Evolutionary conservation across 2,888 invertebrate species (phyloP).

Genomic region (Drosophila mayaguana): DNA sequence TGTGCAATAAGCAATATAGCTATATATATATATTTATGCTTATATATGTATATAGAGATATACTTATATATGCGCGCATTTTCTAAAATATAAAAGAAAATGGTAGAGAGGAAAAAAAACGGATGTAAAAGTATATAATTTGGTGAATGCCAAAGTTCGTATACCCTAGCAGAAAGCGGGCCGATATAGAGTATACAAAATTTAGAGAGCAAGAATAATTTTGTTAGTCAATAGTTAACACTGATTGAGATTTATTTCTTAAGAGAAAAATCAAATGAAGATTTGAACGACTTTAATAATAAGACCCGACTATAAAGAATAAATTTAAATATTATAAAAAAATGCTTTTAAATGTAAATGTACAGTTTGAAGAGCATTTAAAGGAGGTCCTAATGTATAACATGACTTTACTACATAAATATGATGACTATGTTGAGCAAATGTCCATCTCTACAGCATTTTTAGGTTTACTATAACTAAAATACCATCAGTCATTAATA

Average conservation of each 20-base stretch:
- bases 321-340: too few relatives aligned
- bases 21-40: constrained; percentile 4
- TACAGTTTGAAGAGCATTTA: too few relatives aligned
- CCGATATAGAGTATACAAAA: too few relatives aligned
- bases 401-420: too few relatives aligned
- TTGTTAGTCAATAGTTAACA: too few relatives aligned
- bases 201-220: too few relatives aligned
- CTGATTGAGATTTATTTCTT: too few relatives aligned
- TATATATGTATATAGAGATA: background rate
- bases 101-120: constrained; percentile 12
- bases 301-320: too few relatives aligned
- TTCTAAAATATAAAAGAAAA: constrained; percentile 7
- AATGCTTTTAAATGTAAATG: too few relatives aligned
- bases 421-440: background rate
- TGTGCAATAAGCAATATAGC: constrained; percentile 32
- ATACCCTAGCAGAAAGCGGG: background rate
- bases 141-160: background rate
- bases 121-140: constrained; percentile 5
- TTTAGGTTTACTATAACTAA: background rate
- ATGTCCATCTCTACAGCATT: background rate
- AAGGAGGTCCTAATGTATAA: background rate
- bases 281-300: too few relatives aligned
- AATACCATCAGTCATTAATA: too few relatives aligned
- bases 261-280: too few relatives aligned
- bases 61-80: constrained; percentile 1